These are phyloP conservation scores for Anhinga rufa DNA, from an alignment of 2,113 vertebrate species.

Conservation along the genomic window DNA sequence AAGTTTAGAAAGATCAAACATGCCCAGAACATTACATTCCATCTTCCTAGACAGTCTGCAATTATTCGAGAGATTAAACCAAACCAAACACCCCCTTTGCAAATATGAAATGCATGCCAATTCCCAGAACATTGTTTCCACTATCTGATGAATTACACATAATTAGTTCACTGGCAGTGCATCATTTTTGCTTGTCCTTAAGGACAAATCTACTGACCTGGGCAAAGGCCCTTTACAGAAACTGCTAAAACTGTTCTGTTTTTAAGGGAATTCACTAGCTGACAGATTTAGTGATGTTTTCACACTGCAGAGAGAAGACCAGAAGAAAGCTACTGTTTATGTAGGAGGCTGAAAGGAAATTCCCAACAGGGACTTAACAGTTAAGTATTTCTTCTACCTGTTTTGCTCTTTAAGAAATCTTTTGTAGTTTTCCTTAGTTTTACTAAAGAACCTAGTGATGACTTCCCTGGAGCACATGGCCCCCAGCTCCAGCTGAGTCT, in stretches of 20 bases:
- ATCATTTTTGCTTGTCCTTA: neutral
- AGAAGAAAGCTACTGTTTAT: neutral
- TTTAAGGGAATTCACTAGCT: neutral
- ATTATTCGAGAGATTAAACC: neutral
- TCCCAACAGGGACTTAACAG: neutral
- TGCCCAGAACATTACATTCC: neutral
- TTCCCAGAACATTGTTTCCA: constrained; percentile 2
- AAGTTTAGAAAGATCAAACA: neutral
- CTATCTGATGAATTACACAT: constrained; percentile 1
- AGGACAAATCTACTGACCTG: neutral
- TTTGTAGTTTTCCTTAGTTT: neutral
- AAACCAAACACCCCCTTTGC: neutral
- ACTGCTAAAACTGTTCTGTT: neutral
- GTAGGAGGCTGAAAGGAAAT: neutral
- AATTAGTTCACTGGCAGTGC: neutral
- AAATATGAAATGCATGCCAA: neutral
- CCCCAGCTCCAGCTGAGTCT: neutral
- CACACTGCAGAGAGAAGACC: neutral
- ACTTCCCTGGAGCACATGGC: neutral
- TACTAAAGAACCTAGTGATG: neutral
- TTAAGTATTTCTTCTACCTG: neutral
- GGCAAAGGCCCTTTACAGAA: neutral
- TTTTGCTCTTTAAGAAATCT: neutral
- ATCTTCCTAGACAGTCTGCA: constrained; percentile 3
- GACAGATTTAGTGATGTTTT: neutral